These are phyloP conservation scores for Tetheella fluctuosa DNA, from an alignment of 2,888 invertebrate species.

Conservation along the genomic window DNA sequence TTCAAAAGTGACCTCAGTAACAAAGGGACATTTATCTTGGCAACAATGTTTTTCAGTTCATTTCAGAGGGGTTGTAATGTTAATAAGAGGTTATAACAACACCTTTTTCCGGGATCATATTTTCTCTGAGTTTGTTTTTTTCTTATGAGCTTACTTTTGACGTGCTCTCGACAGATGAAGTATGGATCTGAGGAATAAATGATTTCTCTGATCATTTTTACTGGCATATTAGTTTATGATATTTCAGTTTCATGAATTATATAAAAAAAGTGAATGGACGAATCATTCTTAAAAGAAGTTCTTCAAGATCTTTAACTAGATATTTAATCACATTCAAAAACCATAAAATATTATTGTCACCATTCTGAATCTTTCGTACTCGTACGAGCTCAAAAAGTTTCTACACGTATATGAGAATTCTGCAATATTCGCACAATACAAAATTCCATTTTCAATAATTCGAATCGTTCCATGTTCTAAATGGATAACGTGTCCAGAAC, in stretches of 20 bases:
- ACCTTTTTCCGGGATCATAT: not conserved
- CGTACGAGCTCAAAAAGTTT: no score
- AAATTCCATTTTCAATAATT: not conserved
- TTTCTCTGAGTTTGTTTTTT: not conserved
- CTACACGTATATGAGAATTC: no score
- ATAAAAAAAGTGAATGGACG: no score
- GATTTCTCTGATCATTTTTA: not conserved
- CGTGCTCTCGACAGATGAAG: constrained; percentile 5
- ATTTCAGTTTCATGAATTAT: not conserved
- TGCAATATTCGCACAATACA: not conserved
- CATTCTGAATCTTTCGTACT: no score
- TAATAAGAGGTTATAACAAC: not conserved
- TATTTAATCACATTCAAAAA: no score
- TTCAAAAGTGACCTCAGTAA: constrained; percentile 2
- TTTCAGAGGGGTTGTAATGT: not conserved
- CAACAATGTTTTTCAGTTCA: constrained; percentile 3
- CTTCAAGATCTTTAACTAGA: no score
- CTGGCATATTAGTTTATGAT: not conserved
- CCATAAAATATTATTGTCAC: no score
- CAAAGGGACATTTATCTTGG: not conserved
- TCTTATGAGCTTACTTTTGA: not conserved
- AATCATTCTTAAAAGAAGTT: no score
- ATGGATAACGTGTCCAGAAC: not conserved
- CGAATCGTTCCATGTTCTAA: not conserved
- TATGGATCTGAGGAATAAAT: not conserved